These are phyloP conservation scores for Proisotoma minuta DNA, from an alignment of 2,888 invertebrate species.

Conservation along the genomic window DNA sequence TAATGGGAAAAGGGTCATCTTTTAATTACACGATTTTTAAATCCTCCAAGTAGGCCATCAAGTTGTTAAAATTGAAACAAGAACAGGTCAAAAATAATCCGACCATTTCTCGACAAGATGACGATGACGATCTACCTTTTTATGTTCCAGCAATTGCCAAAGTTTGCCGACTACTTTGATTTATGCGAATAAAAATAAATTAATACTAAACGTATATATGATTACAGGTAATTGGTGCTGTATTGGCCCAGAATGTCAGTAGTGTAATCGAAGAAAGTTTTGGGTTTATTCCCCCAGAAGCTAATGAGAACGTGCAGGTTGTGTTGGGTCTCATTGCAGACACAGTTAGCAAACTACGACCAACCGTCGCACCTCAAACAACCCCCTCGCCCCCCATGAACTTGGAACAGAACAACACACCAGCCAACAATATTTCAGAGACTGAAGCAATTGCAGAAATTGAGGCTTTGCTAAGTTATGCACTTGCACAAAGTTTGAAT, in stretches of 20 bases:
- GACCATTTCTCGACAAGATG: constrained; percentile 6
- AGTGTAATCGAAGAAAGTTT: constrained; percentile 18
- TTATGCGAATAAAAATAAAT: too few species aligned
- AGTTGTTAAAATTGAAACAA: constrained; percentile 1
- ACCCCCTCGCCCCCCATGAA: background rate
- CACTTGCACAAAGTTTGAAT: background rate
- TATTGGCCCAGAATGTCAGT: constrained; percentile 23
- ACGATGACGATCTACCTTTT: constrained; percentile 11
- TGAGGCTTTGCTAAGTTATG: background rate
- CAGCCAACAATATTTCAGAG: background rate
- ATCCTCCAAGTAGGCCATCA: constrained; percentile 1
- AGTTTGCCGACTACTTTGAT: too few species aligned
- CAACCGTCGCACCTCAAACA: background rate
- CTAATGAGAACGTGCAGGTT: constrained; percentile 14
- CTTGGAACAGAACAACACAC: background rate
- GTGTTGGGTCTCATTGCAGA: constrained; percentile 11
- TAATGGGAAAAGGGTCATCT: too few species aligned
- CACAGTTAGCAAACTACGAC: constrained; percentile 2
- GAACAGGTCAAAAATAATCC: background rate
- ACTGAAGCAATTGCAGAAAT: background rate
- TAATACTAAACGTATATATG: too few species aligned
- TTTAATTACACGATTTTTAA: too few species aligned
- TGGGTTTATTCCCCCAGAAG: constrained; percentile 22
- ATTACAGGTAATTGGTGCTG: constrained; percentile 28
- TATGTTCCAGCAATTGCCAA: constrained; percentile 14